Percentiles rank a stretch among this genome's conserved stretches.
phyloP scores from a whole-genome alignment of 2,113 vertebrate species.

The Polypterus senegalus region DNA sequence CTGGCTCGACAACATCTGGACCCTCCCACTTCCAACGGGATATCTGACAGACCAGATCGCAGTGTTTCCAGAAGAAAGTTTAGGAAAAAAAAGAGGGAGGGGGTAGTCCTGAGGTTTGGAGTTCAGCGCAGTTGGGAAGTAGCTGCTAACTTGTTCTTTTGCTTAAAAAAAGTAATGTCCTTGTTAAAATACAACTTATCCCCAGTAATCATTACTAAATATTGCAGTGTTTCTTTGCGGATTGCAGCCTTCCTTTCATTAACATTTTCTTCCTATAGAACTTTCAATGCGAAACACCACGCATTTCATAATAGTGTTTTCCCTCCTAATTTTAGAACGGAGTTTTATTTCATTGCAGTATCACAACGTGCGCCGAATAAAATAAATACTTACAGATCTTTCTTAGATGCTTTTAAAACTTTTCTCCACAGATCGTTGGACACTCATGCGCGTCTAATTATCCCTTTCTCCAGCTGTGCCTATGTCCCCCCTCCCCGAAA shows the following conservation, averaged over 20 bases:
- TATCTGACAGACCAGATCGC: constrained; percentile 34
- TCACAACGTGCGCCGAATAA: background rate
- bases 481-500: constrained; percentile 34
- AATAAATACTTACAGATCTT: constrained; percentile 10
- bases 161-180: background rate
- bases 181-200: constrained; percentile 39
- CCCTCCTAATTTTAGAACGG: background rate
- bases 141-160: background rate
- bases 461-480: constrained; percentile 57
- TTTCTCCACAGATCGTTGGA: constrained; percentile 33
- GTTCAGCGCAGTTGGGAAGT: constrained; percentile 45
- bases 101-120: constrained; percentile 22
- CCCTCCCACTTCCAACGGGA: constrained; percentile 50
- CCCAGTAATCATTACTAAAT: constrained; percentile 8
- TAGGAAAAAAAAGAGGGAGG: no score
- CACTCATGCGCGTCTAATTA: constrained; percentile 48
- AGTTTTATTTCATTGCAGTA: background rate
- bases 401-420: constrained; percentile 22
- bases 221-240: constrained; percentile 40
- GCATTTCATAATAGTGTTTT: constrained; percentile 17
- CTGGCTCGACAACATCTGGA: constrained; percentile 46
- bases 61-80: no score
- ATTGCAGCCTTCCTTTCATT: constrained; percentile 27
- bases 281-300: constrained; percentile 27
- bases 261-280: constrained; percentile 44